phyloP scores from a whole-genome alignment of 2,113 vertebrate species.

The Trinectes maculatus region DNA sequence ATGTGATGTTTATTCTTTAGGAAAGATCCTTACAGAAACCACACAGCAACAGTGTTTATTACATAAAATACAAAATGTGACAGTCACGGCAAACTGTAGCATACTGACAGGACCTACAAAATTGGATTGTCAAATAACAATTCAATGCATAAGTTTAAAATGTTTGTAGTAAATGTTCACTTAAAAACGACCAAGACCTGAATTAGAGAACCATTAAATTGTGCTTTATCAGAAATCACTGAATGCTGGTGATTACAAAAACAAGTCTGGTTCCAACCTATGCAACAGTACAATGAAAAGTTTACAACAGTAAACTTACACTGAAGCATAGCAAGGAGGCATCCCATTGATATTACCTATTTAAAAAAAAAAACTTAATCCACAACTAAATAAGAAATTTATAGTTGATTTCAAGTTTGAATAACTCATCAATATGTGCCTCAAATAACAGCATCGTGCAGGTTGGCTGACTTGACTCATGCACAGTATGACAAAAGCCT shows the following conservation, averaged over 20 bases:
- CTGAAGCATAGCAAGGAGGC: no score
- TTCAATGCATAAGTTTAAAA: no score
- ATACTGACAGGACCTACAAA: neutral
- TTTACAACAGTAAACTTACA: neutral
- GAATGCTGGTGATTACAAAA: neutral
- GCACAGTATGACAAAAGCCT: slow-evolving; percentile 3
- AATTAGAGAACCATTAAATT: neutral
- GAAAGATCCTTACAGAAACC: neutral
- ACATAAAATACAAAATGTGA: slow-evolving; percentile 7
- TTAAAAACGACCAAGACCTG: neutral
- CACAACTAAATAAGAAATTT: slow-evolving; percentile 1
- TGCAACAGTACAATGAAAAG: no score
- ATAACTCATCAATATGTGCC: neutral
- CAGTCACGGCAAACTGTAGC: neutral
- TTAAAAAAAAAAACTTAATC: neutral
- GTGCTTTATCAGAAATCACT: neutral
- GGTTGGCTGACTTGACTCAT: slow-evolving; percentile 11
- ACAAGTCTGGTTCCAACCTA: neutral
- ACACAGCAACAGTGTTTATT: slow-evolving; percentile 1
- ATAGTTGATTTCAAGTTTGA: slow-evolving; percentile 30
- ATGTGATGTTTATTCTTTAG: slow-evolving; percentile 50
- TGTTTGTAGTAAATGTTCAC: neutral
- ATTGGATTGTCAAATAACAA: slow-evolving; percentile 29
- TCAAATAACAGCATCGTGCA: neutral
- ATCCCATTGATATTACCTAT: neutral